These are phyloP conservation scores for Xestia ashworthii DNA, from an alignment of 2,888 invertebrate genomes.

Conservation along the genomic window DNA sequence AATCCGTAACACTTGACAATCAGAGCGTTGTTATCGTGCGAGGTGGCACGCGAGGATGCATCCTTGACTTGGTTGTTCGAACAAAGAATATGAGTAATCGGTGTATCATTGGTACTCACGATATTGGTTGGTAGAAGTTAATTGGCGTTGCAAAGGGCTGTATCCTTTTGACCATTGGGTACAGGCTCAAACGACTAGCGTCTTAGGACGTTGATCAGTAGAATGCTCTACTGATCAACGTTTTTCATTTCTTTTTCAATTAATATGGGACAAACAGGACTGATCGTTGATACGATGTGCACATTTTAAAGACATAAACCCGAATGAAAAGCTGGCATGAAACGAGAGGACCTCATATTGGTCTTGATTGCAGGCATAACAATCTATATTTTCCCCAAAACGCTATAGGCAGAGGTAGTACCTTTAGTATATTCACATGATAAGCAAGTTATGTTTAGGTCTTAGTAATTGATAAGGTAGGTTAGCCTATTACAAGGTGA, in stretches of 20 bases:
- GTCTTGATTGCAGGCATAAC: too few species aligned
- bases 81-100: slow-evolving; percentile 63
- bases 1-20: slow-evolving; percentile 63
- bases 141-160: neutral
- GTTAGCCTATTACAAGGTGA: neutral
- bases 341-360: too few species aligned
- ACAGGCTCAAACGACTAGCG: neutral
- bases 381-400: too few species aligned
- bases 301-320: too few species aligned
- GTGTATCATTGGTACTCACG: slow-evolving; percentile 38
- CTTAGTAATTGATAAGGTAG: too few species aligned
- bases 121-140: slow-evolving; percentile 8
- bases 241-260: too few species aligned
- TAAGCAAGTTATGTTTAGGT: neutral
- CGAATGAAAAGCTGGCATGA: too few species aligned
- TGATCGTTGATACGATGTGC: too few species aligned
- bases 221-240: too few species aligned
- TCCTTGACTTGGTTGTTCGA: slow-evolving; percentile 66
- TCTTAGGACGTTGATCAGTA: neutral
- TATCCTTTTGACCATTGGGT: neutral
- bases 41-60: slow-evolving; percentile 61
- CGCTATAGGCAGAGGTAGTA: too few species aligned
- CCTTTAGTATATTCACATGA: too few species aligned
- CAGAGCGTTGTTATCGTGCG: slow-evolving; percentile 68
- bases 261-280: too few species aligned